phyloP scores from a whole-genome alignment of 2,113 vertebrate genomes.

The Dromiciops gliroides region DNA sequence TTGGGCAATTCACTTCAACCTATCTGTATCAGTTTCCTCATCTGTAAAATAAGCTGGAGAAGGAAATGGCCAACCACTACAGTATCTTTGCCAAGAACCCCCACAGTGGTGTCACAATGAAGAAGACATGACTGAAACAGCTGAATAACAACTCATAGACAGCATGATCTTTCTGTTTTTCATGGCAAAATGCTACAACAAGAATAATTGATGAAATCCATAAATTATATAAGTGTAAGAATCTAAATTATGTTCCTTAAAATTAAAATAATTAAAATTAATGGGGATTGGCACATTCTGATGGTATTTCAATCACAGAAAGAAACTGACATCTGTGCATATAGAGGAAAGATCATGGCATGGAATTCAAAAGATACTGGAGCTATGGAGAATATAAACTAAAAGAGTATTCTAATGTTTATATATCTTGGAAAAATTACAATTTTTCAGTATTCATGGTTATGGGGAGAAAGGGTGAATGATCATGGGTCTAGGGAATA shows the following conservation, averaged over 20 bases:
- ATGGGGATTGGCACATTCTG: not conserved
- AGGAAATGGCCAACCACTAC: not conserved
- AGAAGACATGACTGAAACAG: not conserved
- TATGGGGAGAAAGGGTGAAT: not conserved
- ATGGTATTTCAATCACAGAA: not conserved
- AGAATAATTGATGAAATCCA: not conserved
- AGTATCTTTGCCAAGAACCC: not conserved
- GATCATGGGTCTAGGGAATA: not conserved
- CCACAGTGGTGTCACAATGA: not conserved
- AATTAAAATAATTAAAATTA: not conserved
- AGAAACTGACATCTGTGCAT: conserved; percentile 24
- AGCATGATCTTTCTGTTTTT: not conserved
- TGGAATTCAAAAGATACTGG: not conserved
- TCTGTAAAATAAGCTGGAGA: not conserved
- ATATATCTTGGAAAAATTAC: not conserved
- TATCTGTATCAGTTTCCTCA: not conserved
- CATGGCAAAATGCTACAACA: not conserved
- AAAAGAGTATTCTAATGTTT: not conserved
- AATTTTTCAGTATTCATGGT: not conserved
- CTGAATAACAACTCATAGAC: not conserved
- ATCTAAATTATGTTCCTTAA: not conserved
- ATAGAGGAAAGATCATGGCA: conserved; percentile 8
- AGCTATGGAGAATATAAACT: not conserved
- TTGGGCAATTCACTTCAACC: not conserved
- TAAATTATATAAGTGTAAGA: not conserved